Evolutionary conservation across 2,888 invertebrate species (phyloP), one percentile per base, ranked within the genome.

Genomic region (Caenorhabditis japonica): DNA sequence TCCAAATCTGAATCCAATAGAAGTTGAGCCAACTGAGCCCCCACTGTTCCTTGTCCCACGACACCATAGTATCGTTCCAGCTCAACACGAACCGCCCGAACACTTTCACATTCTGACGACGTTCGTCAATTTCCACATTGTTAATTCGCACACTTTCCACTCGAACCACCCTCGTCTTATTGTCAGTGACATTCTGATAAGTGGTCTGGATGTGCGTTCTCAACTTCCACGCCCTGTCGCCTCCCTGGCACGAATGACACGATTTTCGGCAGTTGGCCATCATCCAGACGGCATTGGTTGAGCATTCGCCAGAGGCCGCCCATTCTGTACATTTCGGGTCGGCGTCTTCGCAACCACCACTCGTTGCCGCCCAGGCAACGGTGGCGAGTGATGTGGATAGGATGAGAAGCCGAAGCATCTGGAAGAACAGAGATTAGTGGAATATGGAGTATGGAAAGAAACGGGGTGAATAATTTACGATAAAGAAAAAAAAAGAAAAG

Each of bases 11-110:
- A 15, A 88, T 81, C 87, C 87, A 87, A 69, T 87, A 87, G 73
- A 87, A 88, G 80, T 87, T 87, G 33, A 87, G 76, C 88, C 88
- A 87, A n/a, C 82, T 82, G 36, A 87, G 71, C 17, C 87, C 87
- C 88, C 88, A 87, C 60, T 83, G 70, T n/a, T 85, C 79, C 64
- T 84, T 85, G 75, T 87, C 83, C 87, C 87, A 87, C 0, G 82
- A 76, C 44, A 87, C 80, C 70, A 78, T 77, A 1, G 83, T 77
- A 71, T 87, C 87, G 75, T 87, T 88, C 87, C 87, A 87, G 44
- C 82, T 81, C 73, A 87, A 55, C 8, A 86, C 87, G 56, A 87
- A 76, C 15, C 84, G 70, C 10, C 87, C 87, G 71, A 82, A 85
- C 13, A 86, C 79, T 19, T 82, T 80, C 4, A 85, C 84, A 39